Base-by-base conservation (phyloP, 2,888 invertebrate species). In the Heliconius ismenius region DNA sequence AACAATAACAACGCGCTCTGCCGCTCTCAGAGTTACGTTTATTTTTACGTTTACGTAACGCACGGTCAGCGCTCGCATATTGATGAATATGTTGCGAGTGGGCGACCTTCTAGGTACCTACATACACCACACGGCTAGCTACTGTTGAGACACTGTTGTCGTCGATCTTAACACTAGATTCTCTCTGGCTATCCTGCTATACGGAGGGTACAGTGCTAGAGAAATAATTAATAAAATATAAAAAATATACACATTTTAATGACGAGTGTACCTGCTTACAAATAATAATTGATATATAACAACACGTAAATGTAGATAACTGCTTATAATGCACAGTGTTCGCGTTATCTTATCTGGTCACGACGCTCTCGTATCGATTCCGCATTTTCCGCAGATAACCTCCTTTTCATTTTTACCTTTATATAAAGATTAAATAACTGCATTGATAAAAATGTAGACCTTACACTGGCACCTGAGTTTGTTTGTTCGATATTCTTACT, bases 1-100 rank as follows among this genome's bases (percentile, higher is more conserved):
- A 77, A 77, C 77, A 77, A 77, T 74, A 77, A 77, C 74, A 77
- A n/a, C 63, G 36, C 65, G 36, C 74, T 28, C 54, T 49, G 49
- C 74, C 32, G 49, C 74, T 32, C 67, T 24, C 54, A 10, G 21
- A 26, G 43, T 10, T 43, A 11, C 62, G 54, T 43, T 68, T 74
- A 74, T 77, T 58, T 77, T 77, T 69, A 69, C 43, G 64, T 77
- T 74, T 74, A 74, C 63, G 74, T 74, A 77, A 73, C 60, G 64
- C 24, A 13, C 70, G 74, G 62, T 77, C 32, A 32, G 32, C 32
- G 32, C 32, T 32, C 54, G 15, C n/a, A 62, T 43, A 62, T 70
- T 73, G 58, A 76, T 49, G 39, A 68, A 67, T 60, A 26, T 73
- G 6, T 60, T 13, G 2, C 26, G 73, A 73, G 73, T 73, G 73